phyloP scores from a whole-genome alignment of 2,113 vertebrate genomes.

The Podocnemis expansa region DNA sequence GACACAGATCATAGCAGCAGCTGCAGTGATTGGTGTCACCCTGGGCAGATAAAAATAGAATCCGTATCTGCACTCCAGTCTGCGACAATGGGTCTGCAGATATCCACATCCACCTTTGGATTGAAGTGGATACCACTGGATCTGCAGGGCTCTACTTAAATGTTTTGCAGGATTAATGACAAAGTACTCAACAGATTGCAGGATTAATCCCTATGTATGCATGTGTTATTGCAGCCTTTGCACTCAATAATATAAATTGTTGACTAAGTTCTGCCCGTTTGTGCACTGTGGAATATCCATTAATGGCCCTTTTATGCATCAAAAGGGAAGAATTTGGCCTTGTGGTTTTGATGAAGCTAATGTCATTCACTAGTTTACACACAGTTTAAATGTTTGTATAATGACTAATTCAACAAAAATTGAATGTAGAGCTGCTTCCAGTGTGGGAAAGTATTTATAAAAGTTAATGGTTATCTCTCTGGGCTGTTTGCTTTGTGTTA shows the following conservation, averaged over 20 bases:
- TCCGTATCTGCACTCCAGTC: no score
- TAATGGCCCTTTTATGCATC: background rate
- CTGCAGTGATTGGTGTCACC: no score
- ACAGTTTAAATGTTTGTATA: conserved; percentile 40
- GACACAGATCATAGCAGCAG: no score
- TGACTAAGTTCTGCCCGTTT: rapidly evolving
- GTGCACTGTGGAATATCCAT: background rate
- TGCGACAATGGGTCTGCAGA: no score
- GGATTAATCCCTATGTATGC: background rate
- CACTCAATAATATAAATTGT: background rate
- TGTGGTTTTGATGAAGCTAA: background rate
- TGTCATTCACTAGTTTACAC: background rate
- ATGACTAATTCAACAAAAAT: conserved; percentile 40
- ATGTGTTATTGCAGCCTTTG: background rate
- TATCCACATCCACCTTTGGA: no score
- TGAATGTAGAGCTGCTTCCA: conserved; percentile 29
- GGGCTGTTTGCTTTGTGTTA: background rate
- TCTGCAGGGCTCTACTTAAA: no score
- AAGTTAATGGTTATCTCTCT: background rate
- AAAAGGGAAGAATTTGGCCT: conserved; percentile 39
- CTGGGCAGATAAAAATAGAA: no score
- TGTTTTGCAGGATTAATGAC: conserved; percentile 6
- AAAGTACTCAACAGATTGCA: background rate
- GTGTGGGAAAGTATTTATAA: conserved; percentile 21
- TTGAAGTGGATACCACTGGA: no score